Base-by-base conservation (phyloP, 2,888 invertebrate species). In the Lasioglossum zephyrum region DNA sequence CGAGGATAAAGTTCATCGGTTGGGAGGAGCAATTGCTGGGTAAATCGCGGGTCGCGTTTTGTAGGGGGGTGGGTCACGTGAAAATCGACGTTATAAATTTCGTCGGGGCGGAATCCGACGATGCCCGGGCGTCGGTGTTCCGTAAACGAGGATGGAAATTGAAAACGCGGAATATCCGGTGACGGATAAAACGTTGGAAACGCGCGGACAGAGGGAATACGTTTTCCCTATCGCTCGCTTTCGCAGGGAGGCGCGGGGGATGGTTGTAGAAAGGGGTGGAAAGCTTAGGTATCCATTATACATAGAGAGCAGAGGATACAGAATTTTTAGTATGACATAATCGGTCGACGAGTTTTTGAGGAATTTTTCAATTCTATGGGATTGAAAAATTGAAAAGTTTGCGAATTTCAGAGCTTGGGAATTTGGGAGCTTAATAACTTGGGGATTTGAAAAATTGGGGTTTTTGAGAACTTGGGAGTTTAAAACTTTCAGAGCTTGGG, bases 181-280 rank as follows among this genome's bases (percentile, higher is more conserved):
- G 69, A 69, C 69, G 22, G 44, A 66, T 26, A 47, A 70, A 69
- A 39, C 69, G 69, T 81, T 85, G 73, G 75, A 79, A 85, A 26
- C 80, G 57, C 36, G 72, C 44, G 47, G 63, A 77, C 66, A 73
- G 69, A 72, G n/a, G 22, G 53, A 53, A n/a, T 53, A 53, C n/a
- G 53, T 53, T 53, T n/a, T n/a, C n/a, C 9, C n/a, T 53, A 22
- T n/a, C 53, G 53, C 53, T n/a, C 3, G 53, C 44, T 13, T 53
- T n/a, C 9, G 1, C 49, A 18, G 18, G 49, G 49, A 5, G 5
- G 16, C 5, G 18, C 49, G n/a, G 53, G n/a, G 53, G 53, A 49
- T 53, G 49, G 18, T 49, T 18, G 53, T n/a, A 22, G n/a, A n/a
- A 53, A 9, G 3, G 53, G 9, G 8, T 3, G n/a, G 3, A 0